Evolutionary conservation across 2,888 invertebrate species (phyloP).

Genomic region (Hermodice carunculata): DNA sequence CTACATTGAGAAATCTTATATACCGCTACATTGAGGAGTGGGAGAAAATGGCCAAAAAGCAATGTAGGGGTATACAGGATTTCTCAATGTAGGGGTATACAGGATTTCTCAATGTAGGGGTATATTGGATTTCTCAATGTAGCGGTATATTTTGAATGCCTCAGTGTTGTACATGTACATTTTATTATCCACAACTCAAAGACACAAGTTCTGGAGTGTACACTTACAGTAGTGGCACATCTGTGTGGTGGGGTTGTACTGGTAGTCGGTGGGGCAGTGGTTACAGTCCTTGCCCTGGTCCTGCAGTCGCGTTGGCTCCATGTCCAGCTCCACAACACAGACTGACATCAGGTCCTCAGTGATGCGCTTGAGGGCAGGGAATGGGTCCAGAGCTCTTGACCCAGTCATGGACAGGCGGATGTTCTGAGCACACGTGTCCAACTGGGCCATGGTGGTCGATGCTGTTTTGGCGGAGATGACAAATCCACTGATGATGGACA

Average conservation of each 20-base stretch:
- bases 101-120: no score
- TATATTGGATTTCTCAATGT: no score
- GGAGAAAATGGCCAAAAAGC: no score
- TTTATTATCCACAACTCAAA: no score
- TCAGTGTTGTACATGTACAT: no score
- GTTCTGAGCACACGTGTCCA: background rate
- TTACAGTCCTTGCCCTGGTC: constrained; percentile 2
- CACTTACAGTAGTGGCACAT: constrained; percentile 12
- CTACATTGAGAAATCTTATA: no score
- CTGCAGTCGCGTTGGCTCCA: background rate
- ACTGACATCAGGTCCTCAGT: background rate
- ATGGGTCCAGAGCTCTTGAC: constrained; percentile 1
- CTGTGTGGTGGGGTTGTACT: background rate
- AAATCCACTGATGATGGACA: no score
- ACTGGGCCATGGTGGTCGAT: background rate
- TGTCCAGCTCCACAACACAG: background rate
- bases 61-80: no score
- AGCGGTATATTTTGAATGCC: no score
- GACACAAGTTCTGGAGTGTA: background rate
- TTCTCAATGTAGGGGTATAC: no score
- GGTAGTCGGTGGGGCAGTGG: background rate
- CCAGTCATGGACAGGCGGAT: background rate
- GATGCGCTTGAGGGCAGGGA: constrained; percentile 3
- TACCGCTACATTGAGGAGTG: no score
- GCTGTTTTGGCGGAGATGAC: no score